Conservation (phyloP, 2,113 vertebrate species). For the Indicator maculatus region DNA sequence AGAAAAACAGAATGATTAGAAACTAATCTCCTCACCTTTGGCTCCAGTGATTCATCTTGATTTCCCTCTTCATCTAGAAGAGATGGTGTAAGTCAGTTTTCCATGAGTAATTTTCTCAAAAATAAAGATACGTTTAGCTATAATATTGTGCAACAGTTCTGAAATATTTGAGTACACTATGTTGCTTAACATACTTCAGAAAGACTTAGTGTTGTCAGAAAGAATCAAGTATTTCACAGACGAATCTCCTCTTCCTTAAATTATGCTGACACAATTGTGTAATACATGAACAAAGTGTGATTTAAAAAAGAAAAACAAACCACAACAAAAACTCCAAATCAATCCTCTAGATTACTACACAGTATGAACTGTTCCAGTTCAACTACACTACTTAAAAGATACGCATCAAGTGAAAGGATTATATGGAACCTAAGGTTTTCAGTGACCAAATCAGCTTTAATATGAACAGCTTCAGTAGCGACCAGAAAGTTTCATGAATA, state of each 20-base stretch:
- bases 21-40: conserved; percentile 73
- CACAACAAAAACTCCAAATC: neutral
- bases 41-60: conserved; percentile 79
- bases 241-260: neutral
- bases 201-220: neutral
- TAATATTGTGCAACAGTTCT: neutral
- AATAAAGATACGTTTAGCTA: neutral
- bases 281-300: neutral
- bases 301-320: neutral
- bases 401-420: neutral
- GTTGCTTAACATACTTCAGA: neutral
- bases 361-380: neutral
- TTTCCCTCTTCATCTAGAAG: conserved; percentile 77
- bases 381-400: neutral
- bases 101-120: neutral
- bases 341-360: neutral
- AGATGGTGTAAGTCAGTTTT: conserved; percentile 24
- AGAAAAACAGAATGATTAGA: neutral
- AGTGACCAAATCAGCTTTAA: neutral
- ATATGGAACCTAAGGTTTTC: neutral
- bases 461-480: neutral
- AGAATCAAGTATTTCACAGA: neutral
- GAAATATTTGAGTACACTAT: neutral
- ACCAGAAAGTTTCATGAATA: neutral
- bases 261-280: neutral